phyloP scores from a whole-genome alignment of 2,113 vertebrate genomes.

The Tachysurus vachellii region DNA sequence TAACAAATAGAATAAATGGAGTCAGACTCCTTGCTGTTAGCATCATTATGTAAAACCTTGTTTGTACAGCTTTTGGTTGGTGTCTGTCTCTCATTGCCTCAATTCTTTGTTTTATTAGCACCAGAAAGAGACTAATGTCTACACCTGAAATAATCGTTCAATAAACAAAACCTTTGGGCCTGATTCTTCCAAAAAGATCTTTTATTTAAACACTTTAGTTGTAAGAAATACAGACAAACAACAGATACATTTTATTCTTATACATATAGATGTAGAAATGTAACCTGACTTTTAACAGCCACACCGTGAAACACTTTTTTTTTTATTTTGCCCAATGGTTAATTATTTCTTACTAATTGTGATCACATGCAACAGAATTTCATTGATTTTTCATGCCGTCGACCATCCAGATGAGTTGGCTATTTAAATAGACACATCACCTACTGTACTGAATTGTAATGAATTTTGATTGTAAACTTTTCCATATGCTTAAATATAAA shows the following conservation, averaged over 20 bases:
- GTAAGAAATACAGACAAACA: not conserved
- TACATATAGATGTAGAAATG: not conserved
- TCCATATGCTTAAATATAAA: too few relatives aligned
- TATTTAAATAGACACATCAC: too few relatives aligned
- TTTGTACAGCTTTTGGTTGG: not conserved
- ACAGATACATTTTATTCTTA: not conserved
- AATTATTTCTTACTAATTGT: too few relatives aligned
- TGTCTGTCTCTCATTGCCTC: not conserved
- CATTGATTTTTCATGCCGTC: too few relatives aligned
- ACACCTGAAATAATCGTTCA: not conserved
- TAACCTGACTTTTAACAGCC: not conserved
- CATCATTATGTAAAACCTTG: not conserved
- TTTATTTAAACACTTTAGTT: not conserved
- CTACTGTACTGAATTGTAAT: too few relatives aligned
- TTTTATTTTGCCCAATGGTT: too few relatives aligned
- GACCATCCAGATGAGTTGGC: too few relatives aligned
- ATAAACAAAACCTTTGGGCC: not conserved
- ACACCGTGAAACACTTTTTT: too few relatives aligned
- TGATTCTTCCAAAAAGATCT: not conserved
- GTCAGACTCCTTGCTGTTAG: not conserved
- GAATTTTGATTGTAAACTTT: too few relatives aligned
- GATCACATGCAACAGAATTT: too few relatives aligned
- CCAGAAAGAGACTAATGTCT: not conserved
- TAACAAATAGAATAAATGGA: not conserved
- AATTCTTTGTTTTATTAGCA: not conserved